These are phyloP conservation scores for Anhinga anhinga DNA, from an alignment of 2,113 vertebrate species.

Conservation along the genomic window DNA sequence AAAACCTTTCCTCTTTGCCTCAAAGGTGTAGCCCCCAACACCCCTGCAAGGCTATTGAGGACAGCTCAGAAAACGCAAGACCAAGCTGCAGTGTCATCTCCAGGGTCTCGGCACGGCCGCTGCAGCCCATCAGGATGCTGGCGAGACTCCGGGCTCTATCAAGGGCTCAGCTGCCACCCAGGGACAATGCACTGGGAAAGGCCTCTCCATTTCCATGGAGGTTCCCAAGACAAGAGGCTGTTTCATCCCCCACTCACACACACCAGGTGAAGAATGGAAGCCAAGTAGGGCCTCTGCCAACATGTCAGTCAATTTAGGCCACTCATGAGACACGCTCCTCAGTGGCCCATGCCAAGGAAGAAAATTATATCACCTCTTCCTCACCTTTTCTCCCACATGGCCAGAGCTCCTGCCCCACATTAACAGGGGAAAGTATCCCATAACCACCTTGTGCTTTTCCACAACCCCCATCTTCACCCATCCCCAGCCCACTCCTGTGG, in stretches of 20 bases:
- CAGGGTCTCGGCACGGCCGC: rapidly evolving
- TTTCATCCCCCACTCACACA: not conserved
- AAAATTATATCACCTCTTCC: not conserved
- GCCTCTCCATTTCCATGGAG: not conserved
- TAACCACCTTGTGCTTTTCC: not conserved
- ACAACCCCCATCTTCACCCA: not conserved
- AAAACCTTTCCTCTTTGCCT: not conserved
- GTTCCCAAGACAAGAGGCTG: not conserved
- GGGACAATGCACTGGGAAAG: not conserved
- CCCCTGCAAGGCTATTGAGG: rapidly evolving
- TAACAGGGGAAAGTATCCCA: not conserved
- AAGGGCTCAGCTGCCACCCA: not conserved
- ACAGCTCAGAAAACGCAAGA: not conserved
- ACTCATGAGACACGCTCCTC: not conserved
- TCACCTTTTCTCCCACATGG: not conserved
- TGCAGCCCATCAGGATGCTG: not conserved
- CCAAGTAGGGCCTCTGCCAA: not conserved
- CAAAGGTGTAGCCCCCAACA: not conserved
- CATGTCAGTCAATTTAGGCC: not conserved
- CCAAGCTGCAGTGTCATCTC: not conserved
- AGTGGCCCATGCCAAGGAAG: not conserved
- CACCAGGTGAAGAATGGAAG: not conserved
- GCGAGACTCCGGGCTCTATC: not conserved
- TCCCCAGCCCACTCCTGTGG: not conserved
- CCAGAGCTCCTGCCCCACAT: not conserved